Percentiles rank a stretch among this genome's conserved stretches.
Conservation (phyloP, 2,113 vertebrate genomes). For the Anseranas semipalmata region DNA sequence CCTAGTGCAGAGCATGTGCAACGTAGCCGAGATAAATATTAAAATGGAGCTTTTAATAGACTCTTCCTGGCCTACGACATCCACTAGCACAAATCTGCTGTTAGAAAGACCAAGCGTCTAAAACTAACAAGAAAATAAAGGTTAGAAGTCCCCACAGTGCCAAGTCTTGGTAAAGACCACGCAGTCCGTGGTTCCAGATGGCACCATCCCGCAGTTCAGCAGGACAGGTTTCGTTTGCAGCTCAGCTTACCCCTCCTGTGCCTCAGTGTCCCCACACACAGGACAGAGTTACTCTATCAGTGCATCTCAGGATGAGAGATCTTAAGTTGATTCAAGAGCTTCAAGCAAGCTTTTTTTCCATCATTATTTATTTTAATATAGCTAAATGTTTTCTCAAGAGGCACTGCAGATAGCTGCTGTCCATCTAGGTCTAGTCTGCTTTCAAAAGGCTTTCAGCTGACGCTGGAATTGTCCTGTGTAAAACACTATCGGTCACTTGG, state of each 20-base stretch:
- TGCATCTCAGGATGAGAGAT: accelerated
- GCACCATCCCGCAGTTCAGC: accelerated
- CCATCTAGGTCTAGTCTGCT: accelerated
- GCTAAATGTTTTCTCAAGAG: background rate
- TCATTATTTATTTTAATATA: background rate
- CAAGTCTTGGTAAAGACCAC: background rate
- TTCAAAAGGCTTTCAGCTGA: background rate
- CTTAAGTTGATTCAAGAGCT: background rate
- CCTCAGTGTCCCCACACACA: background rate
- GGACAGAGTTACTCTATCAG: no score
- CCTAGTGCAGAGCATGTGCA: background rate
- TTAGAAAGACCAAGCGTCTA: accelerated
- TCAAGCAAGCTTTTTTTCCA: background rate
- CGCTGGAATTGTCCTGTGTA: no score
- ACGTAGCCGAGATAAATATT: accelerated
- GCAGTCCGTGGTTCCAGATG: accelerated
- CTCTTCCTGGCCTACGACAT: background rate
- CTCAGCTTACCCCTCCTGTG: background rate
- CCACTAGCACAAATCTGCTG: accelerated
- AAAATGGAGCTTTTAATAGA: background rate
- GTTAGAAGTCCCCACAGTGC: background rate
- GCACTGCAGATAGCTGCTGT: background rate
- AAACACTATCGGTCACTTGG: background rate
- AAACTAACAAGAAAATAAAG: background rate
- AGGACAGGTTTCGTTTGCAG: accelerated